Evolutionary conservation across 2,113 vertebrate genomes (phyloP).

Genomic region (Acanthochromis polyacanthus): DNA sequence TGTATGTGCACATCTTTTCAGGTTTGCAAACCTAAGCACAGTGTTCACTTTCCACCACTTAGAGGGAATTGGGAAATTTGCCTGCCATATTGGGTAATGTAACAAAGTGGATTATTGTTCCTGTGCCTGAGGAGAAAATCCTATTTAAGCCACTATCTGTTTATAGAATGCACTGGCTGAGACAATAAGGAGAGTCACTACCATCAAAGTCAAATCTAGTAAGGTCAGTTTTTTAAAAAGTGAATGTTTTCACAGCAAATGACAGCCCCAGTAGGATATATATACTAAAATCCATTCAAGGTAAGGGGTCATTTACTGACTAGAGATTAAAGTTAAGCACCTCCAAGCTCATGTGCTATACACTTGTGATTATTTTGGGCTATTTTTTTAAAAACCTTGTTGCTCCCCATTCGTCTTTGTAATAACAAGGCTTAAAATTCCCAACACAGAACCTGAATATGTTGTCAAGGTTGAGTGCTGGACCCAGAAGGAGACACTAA

Average conservation of each 20-base stretch:
- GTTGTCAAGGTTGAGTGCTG: too few relatives aligned
- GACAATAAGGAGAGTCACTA: conserved; percentile 62
- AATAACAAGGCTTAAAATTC: too few relatives aligned
- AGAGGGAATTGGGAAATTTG: conserved; percentile 62
- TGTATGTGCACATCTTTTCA: conserved; percentile 3
- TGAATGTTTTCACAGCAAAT: conserved; percentile 13
- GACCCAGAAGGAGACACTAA: too few relatives aligned
- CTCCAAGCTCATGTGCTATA: background rate
- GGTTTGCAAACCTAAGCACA: conserved; percentile 57
- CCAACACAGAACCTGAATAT: too few relatives aligned
- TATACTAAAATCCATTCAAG: background rate
- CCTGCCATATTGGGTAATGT: conserved; percentile 59
- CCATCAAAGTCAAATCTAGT: conserved; percentile 69
- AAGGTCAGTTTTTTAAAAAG: conserved; percentile 49
- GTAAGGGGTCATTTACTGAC: background rate
- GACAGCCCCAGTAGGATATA: background rate
- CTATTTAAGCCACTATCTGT: conserved; percentile 73
- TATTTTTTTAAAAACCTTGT: background rate
- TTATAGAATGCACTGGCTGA: conserved; percentile 60
- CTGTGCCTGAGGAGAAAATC: conserved; percentile 69
- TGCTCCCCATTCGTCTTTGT: background rate
- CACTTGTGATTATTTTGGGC: background rate
- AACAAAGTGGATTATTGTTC: conserved; percentile 79
- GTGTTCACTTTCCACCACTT: conserved; percentile 61
- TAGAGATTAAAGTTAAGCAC: conserved; percentile 6